Conservation (phyloP, 2,797 vertebrate genomes). For the Iguana delicatissima region DNA sequence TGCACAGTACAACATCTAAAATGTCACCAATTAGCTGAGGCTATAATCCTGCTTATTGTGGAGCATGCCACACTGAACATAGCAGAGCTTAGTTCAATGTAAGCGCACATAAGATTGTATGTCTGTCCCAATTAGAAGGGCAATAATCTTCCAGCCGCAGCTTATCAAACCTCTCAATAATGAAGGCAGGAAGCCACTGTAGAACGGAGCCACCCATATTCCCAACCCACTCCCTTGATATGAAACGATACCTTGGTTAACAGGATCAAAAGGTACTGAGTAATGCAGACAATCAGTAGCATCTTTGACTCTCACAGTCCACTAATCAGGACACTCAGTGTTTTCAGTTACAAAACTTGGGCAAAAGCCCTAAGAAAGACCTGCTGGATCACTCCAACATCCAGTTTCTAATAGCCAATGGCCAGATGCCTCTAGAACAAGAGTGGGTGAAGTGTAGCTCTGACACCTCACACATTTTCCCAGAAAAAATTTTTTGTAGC, state of each 20-base stretch:
- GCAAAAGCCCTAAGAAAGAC: not conserved
- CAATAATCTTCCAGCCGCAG: not conserved
- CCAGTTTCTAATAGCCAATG: not conserved
- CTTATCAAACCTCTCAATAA: not conserved
- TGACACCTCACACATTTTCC: too few species aligned
- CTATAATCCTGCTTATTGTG: not conserved
- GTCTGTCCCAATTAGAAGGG: not conserved
- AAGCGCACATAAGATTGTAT: not conserved
- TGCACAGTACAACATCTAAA: not conserved
- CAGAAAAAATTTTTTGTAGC: too few species aligned
- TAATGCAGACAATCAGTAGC: not conserved
- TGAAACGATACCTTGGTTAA: not conserved
- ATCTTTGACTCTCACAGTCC: not conserved
- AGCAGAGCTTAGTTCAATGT: not conserved
- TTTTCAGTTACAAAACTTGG: not conserved
- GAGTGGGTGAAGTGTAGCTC: not conserved
- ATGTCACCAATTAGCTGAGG: not conserved
- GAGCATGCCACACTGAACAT: not conserved
- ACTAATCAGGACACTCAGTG: not conserved
- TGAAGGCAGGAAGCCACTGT: not conserved
- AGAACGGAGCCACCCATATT: not conserved
- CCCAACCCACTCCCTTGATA: not conserved
- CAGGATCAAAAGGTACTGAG: not conserved
- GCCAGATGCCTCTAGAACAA: not conserved
- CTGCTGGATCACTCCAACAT: too few species aligned